These are phyloP conservation scores for Tangara arthus DNA, from an alignment of 2,797 vertebrate genomes.

Conservation along the genomic window DNA sequence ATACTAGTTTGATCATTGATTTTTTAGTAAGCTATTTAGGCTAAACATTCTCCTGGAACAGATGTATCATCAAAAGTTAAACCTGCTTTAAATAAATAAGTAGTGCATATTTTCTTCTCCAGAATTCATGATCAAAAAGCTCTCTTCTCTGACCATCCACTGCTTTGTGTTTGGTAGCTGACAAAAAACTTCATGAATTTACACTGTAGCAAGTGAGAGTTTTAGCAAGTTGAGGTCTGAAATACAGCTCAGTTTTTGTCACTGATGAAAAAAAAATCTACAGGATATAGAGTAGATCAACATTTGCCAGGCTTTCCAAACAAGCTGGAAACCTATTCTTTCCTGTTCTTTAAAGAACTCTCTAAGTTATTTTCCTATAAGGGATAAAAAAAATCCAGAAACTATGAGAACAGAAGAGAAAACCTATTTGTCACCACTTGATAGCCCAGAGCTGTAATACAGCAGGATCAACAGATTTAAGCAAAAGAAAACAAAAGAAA, in stretches of 20 bases:
- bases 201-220: background rate
- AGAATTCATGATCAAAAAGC: slow-evolving; percentile 8
- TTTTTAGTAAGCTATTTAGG: slow-evolving; percentile 28
- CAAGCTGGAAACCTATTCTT: background rate
- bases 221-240: background rate
- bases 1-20: slow-evolving; percentile 6
- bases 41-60: slow-evolving; percentile 32
- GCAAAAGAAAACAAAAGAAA: background rate
- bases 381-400: background rate
- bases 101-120: background rate
- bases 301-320: slow-evolving; percentile 25
- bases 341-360: background rate
- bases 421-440: slow-evolving; percentile 19
- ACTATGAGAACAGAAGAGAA: slow-evolving; percentile 16
- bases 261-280: background rate
- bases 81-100: slow-evolving; percentile 39
- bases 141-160: background rate
- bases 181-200: background rate
- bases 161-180: background rate
- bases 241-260: slow-evolving; percentile 20
- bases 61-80: slow-evolving; percentile 40
- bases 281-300: background rate
- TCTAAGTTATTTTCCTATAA: slow-evolving; percentile 8
- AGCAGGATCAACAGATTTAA: background rate
- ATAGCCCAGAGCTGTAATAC: slow-evolving; percentile 7